Evolutionary conservation across 2,888 invertebrate species (phyloP).

Genomic region (Leptura quadrifasciata): DNA sequence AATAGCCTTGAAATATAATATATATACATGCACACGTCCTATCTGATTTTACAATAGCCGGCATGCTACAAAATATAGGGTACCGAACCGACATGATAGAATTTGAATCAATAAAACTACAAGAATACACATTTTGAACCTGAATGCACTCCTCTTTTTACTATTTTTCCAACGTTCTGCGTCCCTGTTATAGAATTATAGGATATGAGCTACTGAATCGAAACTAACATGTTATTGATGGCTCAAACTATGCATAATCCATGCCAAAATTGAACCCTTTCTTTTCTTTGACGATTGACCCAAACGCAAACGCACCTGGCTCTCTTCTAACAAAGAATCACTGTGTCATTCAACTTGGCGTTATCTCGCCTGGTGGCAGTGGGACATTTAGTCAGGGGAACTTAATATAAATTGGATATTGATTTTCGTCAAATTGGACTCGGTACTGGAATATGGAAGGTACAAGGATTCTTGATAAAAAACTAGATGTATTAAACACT

Average conservation of each 20-base stretch:
- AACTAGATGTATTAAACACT: too few species aligned
- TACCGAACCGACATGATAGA: conserved; percentile 1
- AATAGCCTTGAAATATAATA: background rate
- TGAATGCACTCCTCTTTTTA: background rate
- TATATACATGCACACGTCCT: conserved; percentile 3
- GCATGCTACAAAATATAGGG: conserved; percentile 20
- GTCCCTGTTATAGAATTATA: background rate
- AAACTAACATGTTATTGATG: conserved; percentile 33
- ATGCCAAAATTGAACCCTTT: conserved; percentile 43
- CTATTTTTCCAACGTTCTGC: background rate
- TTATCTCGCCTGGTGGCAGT: conserved; percentile 40
- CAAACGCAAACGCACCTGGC: conserved; percentile 44
- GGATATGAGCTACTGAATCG: conserved; percentile 14
- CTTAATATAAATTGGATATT: conserved; percentile 46
- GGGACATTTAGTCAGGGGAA: conserved; percentile 36
- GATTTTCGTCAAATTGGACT: conserved; percentile 37
- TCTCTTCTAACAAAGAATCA: conserved; percentile 48
- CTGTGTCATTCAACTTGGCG: conserved; percentile 47
- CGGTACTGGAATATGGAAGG: conserved; percentile 12
- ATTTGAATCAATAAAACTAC: conserved; percentile 25
- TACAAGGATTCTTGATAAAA: background rate
- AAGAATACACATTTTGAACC: background rate
- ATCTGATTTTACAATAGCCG: background rate
- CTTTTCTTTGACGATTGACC: conserved; percentile 32
- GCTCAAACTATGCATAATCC: conserved; percentile 33